phyloP scores from a whole-genome alignment of 1,140 invertebrate genomes.

The Sycophila sp. region DNA sequence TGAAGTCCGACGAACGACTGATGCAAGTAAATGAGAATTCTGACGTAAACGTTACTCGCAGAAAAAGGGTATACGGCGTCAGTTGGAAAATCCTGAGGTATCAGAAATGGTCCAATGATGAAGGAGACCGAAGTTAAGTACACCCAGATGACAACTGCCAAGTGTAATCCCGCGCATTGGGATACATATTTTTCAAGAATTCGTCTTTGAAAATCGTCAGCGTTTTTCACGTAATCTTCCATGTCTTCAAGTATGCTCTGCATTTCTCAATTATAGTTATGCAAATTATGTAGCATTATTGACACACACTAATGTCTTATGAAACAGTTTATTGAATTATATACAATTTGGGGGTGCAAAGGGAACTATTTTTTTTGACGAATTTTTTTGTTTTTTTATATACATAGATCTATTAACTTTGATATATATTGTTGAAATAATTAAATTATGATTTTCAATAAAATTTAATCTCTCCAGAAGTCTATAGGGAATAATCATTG shows the following conservation, averaged over 20 bases:
- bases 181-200: slow-evolving; percentile 41
- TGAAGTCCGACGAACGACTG: slow-evolving; percentile 41
- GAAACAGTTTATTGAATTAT: too few species aligned
- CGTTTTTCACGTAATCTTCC: slow-evolving; percentile 34
- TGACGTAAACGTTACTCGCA: slow-evolving; percentile 29
- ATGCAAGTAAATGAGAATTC: slow-evolving; percentile 38
- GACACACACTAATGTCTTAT: too few species aligned
- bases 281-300: too few species aligned
- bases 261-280: not conserved
- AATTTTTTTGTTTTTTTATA: too few species aligned
- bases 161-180: slow-evolving; percentile 35
- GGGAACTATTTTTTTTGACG: too few species aligned
- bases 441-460: too few species aligned
- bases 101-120: slow-evolving; percentile 34
- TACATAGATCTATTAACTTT: too few species aligned
- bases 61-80: slow-evolving; percentile 47
- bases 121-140: slow-evolving; percentile 32
- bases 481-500: too few species aligned
- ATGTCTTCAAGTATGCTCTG: slow-evolving; percentile 44
- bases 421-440: too few species aligned
- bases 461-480: too few species aligned
- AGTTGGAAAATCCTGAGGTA: slow-evolving; percentile 37
- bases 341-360: too few species aligned
- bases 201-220: slow-evolving; percentile 24
- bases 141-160: slow-evolving; percentile 13